Percentiles rank a stretch among this genome's conserved stretches.
phyloP scores from a whole-genome alignment of 2,797 vertebrate species.

The Craterocephalus amniculus region DNA sequence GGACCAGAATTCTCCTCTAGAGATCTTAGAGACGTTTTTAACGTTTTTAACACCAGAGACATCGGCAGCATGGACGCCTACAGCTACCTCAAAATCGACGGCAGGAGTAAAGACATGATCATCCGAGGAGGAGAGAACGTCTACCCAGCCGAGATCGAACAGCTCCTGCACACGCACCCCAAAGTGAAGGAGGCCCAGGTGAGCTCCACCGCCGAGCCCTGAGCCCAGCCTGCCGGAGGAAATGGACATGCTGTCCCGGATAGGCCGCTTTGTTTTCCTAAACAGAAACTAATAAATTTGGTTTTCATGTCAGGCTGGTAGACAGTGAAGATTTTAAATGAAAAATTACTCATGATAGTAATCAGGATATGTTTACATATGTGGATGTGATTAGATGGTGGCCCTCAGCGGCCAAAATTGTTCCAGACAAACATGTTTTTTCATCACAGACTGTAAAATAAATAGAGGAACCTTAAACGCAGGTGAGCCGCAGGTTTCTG shows the following conservation, averaged over 20 bases:
- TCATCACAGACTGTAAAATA: too few relatives aligned
- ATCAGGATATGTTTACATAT: too few relatives aligned
- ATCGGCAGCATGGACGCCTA: constrained; percentile 84
- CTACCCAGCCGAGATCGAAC: constrained; percentile 93
- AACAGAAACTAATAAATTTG: neutral
- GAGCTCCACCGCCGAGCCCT: constrained; percentile 22
- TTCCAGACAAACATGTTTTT: too few relatives aligned
- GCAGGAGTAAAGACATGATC: constrained; percentile 94
- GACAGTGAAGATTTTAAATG: too few relatives aligned
- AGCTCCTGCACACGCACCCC: constrained; percentile 92
- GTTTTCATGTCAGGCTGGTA: too few relatives aligned
- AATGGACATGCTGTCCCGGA: too few relatives aligned
- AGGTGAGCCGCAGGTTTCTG: too few relatives aligned
- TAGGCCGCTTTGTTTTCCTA: neutral
- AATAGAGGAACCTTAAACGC: too few relatives aligned
- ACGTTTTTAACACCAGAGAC: constrained; percentile 81
- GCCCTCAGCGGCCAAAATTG: too few relatives aligned
- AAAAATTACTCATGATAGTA: too few relatives aligned
- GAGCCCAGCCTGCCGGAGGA: neutral
- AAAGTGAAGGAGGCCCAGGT: constrained; percentile 94
- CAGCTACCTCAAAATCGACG: constrained; percentile 90
- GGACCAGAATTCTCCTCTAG: neutral
- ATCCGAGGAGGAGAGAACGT: constrained; percentile 97
- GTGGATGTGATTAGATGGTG: too few relatives aligned
- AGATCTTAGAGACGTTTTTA: constrained; percentile 42